phyloP scores from a whole-genome alignment of 2,113 vertebrate genomes.

The Ceyx cyanopectus region DNA sequence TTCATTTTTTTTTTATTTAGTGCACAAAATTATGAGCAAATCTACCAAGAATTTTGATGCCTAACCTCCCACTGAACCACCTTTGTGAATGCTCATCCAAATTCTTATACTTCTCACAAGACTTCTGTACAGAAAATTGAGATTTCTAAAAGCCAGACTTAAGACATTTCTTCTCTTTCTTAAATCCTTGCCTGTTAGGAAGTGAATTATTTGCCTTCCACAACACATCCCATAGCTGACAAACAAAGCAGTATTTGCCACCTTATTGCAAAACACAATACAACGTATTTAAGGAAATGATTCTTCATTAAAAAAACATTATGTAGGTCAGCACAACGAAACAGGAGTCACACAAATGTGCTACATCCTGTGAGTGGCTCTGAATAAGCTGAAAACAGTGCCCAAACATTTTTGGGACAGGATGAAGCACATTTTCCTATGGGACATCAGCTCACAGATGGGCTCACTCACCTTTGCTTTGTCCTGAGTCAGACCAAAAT shows the following conservation, averaged over 20 bases:
- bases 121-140: background rate
- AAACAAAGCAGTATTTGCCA: slow-evolving; percentile 21
- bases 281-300: slow-evolving; percentile 1
- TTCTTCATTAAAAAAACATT: background rate
- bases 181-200: background rate
- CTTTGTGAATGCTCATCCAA: background rate
- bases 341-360: background rate
- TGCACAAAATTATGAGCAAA: background rate
- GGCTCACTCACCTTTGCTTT: background rate
- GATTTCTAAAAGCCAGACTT: background rate
- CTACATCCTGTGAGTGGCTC: background rate
- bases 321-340: background rate
- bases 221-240: background rate
- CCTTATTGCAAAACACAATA: background rate
- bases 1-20: background rate
- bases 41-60: background rate
- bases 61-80: background rate
- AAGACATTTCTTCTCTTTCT: background rate
- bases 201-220: background rate
- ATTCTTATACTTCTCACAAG: background rate
- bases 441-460: background rate
- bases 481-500: background rate
- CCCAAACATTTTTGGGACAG: background rate
- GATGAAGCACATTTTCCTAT: background rate
- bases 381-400: background rate